phyloP scores from a whole-genome alignment of 1,140 invertebrate species.

The Dermatophagoides farinae region DNA sequence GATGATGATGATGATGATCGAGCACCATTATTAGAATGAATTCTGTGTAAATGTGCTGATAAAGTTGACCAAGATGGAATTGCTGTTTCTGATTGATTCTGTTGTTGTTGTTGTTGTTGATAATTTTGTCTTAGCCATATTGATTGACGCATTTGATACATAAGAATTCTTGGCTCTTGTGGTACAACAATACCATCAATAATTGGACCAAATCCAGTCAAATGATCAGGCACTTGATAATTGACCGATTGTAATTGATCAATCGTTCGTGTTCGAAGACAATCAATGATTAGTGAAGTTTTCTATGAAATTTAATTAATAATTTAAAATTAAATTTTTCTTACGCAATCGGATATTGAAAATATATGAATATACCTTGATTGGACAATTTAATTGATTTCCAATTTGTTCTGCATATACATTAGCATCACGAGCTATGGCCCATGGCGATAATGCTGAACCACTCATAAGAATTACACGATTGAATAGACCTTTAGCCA shows the following conservation, averaged over 20 bases:
- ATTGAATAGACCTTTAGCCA: conserved; percentile 78
- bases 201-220: conserved; percentile 67
- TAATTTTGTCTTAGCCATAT: neutral
- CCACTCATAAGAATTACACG: conserved; percentile 84
- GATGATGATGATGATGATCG: neutral
- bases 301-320: conserved; percentile 12
- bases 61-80: neutral
- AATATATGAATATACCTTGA: neutral
- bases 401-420: conserved; percentile 67
- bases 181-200: conserved; percentile 77
- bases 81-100: neutral
- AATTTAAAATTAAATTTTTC: neutral
- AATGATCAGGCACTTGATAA: conserved; percentile 54
- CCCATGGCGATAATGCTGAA: conserved; percentile 78
- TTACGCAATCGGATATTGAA: neutral
- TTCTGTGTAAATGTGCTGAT: no score
- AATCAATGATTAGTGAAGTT: conserved; percentile 46
- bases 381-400: conserved; percentile 56
- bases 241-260: conserved; percentile 53
- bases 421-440: conserved; percentile 61
- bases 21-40: neutral
- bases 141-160: neutral
- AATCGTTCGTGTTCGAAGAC: conserved; percentile 54
- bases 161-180: conserved; percentile 35
- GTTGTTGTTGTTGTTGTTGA: neutral